Percentiles rank a stretch among this genome's conserved stretches.
phyloP scores from a whole-genome alignment of 1,140 invertebrate species.

The Globodera ellingtonae region DNA sequence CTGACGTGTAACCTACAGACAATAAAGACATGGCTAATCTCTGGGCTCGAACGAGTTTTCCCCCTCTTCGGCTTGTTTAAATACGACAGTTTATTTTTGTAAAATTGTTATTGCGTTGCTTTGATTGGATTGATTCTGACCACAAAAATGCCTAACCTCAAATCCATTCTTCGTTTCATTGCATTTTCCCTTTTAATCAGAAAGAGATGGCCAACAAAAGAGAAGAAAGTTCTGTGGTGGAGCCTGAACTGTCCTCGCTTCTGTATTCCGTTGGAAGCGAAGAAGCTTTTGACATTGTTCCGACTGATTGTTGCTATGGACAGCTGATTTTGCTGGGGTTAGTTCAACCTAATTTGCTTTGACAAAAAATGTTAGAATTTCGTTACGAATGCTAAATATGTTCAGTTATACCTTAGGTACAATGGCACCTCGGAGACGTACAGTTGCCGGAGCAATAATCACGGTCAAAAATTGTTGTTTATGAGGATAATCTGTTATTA shows the following conservation, averaged over 20 bases:
- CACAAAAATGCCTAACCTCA: background rate
- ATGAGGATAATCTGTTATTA: conserved; percentile 32
- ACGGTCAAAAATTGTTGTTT: conserved; percentile 38
- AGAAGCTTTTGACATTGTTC: background rate
- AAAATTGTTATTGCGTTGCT: background rate
- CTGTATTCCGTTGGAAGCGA: background rate
- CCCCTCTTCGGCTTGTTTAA: background rate
- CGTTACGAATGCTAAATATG: too few species aligned
- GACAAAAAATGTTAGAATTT: too few species aligned
- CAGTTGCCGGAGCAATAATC: conserved; percentile 22
- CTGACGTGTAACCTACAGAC: too few species aligned
- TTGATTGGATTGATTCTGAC: background rate
- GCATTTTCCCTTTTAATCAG: background rate
- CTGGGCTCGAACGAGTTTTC: background rate
- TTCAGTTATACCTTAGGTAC: background rate
- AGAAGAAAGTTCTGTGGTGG: background rate
- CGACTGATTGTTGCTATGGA: conserved; percentile 31
- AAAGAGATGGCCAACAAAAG: background rate
- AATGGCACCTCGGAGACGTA: background rate
- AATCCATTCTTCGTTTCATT: background rate
- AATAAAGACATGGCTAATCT: too few species aligned
- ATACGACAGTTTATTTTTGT: conserved; percentile 2
- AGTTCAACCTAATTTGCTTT: background rate
- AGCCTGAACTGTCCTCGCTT: background rate
- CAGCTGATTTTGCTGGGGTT: conserved; percentile 39